phyloP scores from a whole-genome alignment of 1,140 invertebrate genomes.

The Anoplolepis gracilipes region DNA sequence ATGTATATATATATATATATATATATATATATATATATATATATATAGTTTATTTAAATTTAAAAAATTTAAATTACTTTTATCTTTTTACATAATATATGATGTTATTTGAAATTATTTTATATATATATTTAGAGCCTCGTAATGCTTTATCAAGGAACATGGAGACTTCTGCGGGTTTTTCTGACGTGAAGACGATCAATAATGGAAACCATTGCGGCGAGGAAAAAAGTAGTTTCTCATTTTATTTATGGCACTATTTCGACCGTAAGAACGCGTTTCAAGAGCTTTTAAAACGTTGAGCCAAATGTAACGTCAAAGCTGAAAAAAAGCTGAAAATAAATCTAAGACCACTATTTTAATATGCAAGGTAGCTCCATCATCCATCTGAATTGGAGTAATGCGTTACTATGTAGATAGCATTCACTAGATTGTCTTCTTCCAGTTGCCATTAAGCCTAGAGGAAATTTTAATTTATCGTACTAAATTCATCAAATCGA shows the following conservation, averaged over 20 bases:
- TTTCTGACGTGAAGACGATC: slow-evolving; percentile 21
- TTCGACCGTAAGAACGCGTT: background rate
- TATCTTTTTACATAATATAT: too few relatives aligned
- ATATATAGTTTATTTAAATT: too few relatives aligned
- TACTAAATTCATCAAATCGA: background rate
- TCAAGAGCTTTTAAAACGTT: slow-evolving; percentile 25
- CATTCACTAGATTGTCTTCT: background rate
- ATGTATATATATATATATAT: too few relatives aligned
- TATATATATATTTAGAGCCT: too few relatives aligned
- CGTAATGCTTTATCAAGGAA: background rate
- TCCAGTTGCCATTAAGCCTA: background rate
- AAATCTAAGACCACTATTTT: slow-evolving; percentile 10
- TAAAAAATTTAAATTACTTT: too few relatives aligned
- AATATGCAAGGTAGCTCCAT: background rate
- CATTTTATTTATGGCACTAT: slow-evolving; percentile 10
- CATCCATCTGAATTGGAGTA: slow-evolving; percentile 30
- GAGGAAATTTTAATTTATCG: background rate
- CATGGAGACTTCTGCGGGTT: background rate
- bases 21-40: too few relatives aligned
- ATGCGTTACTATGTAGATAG: background rate
- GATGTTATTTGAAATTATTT: too few relatives aligned
- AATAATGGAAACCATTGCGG: slow-evolving; percentile 9
- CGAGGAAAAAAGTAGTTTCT: background rate
- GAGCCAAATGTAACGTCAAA: slow-evolving; percentile 25
- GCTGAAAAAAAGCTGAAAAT: slow-evolving; percentile 39